phyloP scores from a whole-genome alignment of 1,140 invertebrate species.

The Cyrtorhinus lividipennis region DNA sequence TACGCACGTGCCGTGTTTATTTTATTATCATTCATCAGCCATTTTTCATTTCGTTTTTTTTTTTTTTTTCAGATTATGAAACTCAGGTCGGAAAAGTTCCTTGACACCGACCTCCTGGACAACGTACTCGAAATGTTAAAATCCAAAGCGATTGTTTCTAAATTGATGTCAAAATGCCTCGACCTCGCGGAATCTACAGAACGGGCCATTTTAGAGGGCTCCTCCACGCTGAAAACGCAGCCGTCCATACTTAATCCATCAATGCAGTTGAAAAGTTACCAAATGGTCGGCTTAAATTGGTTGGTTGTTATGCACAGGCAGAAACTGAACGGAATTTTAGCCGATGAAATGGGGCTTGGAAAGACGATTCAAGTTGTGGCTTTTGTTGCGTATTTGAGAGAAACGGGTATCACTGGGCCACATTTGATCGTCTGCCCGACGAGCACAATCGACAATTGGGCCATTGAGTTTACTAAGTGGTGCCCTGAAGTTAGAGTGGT shows the following conservation, averaged over 20 bases:
- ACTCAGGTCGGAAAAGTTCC: constrained; percentile 46
- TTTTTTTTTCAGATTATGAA: constrained; percentile 40
- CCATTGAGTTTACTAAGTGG: constrained; percentile 67
- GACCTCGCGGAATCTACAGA: constrained; percentile 53
- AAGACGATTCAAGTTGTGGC: constrained; percentile 85
- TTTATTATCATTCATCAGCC: neutral
- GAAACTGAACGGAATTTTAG: constrained; percentile 84
- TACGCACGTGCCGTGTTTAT: neutral
- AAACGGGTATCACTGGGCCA: constrained; percentile 42
- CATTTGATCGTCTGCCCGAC: constrained; percentile 86
- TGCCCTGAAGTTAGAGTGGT: constrained; percentile 65
- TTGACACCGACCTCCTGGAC: constrained; percentile 56
- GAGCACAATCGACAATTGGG: constrained; percentile 86
- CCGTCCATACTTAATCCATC: constrained; percentile 43
- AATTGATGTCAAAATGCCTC: constrained; percentile 60
- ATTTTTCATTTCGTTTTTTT: neutral
- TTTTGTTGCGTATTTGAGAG: constrained; percentile 76
- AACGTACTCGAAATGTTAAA: constrained; percentile 50
- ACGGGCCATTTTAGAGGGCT: constrained; percentile 51
- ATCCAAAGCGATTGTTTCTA: constrained; percentile 50
- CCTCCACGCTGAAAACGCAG: constrained; percentile 46
- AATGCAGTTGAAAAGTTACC: constrained; percentile 67
- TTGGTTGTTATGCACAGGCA: constrained; percentile 75
- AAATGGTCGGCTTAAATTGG: constrained; percentile 91
- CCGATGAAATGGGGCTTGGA: constrained; percentile 80